Evolutionary conservation across 2,113 vertebrate species (phyloP), one percentile per base, ranked within the genome.

Genomic region (Cairina moschata): DNA sequence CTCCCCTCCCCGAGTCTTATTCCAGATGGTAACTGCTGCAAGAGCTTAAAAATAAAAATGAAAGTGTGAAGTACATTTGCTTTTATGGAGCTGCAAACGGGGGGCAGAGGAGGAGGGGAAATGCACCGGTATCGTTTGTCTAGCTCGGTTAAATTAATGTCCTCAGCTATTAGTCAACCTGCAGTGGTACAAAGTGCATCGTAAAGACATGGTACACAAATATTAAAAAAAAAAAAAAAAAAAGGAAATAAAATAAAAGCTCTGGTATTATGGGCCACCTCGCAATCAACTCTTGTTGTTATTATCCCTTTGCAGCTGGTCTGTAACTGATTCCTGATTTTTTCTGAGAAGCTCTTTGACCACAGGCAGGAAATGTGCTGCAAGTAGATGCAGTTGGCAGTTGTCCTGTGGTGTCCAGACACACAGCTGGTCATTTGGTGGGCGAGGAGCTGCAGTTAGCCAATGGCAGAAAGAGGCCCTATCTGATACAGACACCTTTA

Each of bases 41-140:
- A 76, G 78, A 83, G 13, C 36, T 88, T 69, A 66, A 94, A 93
- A 91, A 83, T 15, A 54, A 83, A 88, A 88, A 28, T 13, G 31
- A 22, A 90, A 83, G 54, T 25, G 44, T 77, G 46, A 91, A 90
- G 50, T 46, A 7, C 18, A 2, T 63, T 90, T 6, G 4, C 40
- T 55, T 86, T 78, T 52, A 83, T 71, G 86, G 72, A 90, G 67
- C 34, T 91, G 75, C n/a, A 36, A 83, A 86, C 8, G 68, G 17
- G 44, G 74, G 71, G 4, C 21, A 28, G 32, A 25, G 36, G 26
- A 76, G 67, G 44, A 88, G 21, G 13, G 54, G 48, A 86, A 76
- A 77, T 12, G 13, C 59, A 16, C 12, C 0, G 0, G 15, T 22
- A 4, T 40, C 0, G 0, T 90, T 93, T 59, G 17, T 77, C 75